Evolutionary conservation across 2,113 vertebrate species (phyloP).

Genomic region (Meriones unguiculatus): DNA sequence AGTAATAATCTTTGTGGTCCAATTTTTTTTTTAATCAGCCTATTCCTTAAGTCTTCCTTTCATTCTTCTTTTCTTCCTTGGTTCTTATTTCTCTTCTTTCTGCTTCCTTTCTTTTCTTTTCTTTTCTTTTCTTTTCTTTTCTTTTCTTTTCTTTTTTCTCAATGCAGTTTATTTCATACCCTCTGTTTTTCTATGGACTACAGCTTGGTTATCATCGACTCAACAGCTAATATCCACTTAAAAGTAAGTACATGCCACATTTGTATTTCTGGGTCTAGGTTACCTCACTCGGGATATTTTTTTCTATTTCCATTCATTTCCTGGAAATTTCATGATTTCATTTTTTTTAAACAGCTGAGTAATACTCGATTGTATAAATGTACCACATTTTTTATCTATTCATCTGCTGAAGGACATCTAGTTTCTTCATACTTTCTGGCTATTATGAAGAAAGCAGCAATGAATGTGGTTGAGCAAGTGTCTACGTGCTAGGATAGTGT

Average conservation of each 20-base stretch:
- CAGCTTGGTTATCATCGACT: background rate
- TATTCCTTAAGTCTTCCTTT: background rate
- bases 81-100: rapidly evolving
- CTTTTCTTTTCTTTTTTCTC: too few relatives aligned
- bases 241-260: background rate
- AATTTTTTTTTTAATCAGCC: background rate
- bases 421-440: background rate
- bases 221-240: background rate
- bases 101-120: rapidly evolving
- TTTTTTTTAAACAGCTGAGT: background rate
- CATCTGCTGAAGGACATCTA: background rate
- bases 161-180: too few relatives aligned
- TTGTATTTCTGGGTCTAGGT: background rate
- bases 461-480: background rate
- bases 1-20: background rate
- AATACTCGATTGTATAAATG: background rate
- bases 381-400: too few relatives aligned
- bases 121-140: too few relatives aligned
- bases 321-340: background rate
- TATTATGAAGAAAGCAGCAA: background rate
- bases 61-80: background rate
- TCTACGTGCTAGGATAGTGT: background rate
- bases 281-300: background rate
- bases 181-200: background rate
- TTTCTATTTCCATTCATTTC: background rate